Evolutionary conservation across 2,113 vertebrate genomes (phyloP).

Genomic region (Hypomesus transpacificus): DNA sequence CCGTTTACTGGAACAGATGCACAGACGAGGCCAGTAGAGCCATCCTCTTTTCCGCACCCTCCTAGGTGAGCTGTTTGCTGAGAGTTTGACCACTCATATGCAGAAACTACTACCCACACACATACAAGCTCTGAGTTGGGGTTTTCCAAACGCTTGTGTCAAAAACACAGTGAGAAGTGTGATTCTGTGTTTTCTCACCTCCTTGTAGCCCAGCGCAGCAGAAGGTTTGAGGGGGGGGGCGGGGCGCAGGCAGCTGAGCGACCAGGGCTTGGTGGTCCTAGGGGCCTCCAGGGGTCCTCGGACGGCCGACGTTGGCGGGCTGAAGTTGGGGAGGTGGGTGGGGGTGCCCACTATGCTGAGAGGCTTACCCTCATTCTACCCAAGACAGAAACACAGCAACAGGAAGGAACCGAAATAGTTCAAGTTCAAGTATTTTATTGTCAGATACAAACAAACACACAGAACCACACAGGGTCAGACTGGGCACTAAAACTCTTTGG

Average conservation of each 20-base stretch:
- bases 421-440: too few relatives aligned
- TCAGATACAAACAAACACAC: too few relatives aligned
- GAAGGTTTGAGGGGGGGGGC: slow-evolving; percentile 95
- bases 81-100: background rate
- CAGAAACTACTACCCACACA: background rate
- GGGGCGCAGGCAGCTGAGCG: slow-evolving; percentile 93
- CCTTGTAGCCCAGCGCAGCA: slow-evolving; percentile 94
- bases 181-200: slow-evolving; percentile 74
- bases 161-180: background rate
- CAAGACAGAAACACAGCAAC: background rate
- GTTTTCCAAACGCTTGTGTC: background rate
- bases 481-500: too few relatives aligned
- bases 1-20: background rate
- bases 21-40: background rate
- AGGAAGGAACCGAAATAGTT: background rate
- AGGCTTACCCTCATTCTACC: slow-evolving; percentile 62
- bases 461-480: too few relatives aligned
- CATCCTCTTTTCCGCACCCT: too few relatives aligned
- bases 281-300: slow-evolving; percentile 91
- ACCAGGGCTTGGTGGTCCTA: slow-evolving; percentile 93
- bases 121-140: background rate
- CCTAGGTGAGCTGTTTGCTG: too few relatives aligned
- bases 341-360: slow-evolving; percentile 53
- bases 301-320: slow-evolving; percentile 65
- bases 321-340: slow-evolving; percentile 76